Evolutionary conservation across 1,140 invertebrate genomes (phyloP).

Genomic region (Orussus abietinus): DNA sequence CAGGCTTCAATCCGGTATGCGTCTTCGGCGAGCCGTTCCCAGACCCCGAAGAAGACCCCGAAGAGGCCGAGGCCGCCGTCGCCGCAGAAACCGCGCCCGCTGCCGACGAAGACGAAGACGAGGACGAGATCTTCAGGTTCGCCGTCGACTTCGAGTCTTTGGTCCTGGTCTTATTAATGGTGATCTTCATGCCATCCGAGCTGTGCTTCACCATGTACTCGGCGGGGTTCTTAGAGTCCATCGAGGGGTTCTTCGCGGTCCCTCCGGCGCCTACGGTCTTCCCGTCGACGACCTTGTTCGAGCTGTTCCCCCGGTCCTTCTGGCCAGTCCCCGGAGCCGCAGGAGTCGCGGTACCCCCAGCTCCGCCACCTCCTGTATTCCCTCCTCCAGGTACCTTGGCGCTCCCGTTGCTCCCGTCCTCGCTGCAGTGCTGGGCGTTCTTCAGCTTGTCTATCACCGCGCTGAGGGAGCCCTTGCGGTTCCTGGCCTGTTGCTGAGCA

Average conservation of each 20-base stretch:
- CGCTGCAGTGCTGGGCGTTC: slow-evolving; percentile 64
- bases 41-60: slow-evolving; percentile 22
- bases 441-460: slow-evolving; percentile 85
- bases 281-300: slow-evolving; percentile 32
- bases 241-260: slow-evolving; percentile 52
- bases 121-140: slow-evolving; percentile 38
- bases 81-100: slow-evolving; percentile 12
- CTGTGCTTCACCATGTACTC: slow-evolving; percentile 85
- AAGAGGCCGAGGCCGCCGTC: slow-evolving; percentile 30
- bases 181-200: slow-evolving; percentile 83
- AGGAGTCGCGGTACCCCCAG: slow-evolving; percentile 31
- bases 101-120: slow-evolving; percentile 7
- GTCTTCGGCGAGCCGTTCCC: slow-evolving; percentile 68
- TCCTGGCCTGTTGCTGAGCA: slow-evolving; percentile 58
- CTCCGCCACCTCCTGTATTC: slow-evolving; percentile 41
- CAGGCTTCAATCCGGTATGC: slow-evolving; percentile 79
- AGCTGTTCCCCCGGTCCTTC: slow-evolving; percentile 31
- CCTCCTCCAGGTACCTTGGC: slow-evolving; percentile 18
- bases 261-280: slow-evolving; percentile 58
- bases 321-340: slow-evolving; percentile 30
- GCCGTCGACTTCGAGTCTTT: slow-evolving; percentile 58
- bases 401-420: slow-evolving; percentile 31
- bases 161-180: slow-evolving; percentile 81
- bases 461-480: slow-evolving; percentile 74
- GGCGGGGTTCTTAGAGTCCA: slow-evolving; percentile 65